Evolutionary conservation across 2,113 vertebrate genomes (phyloP).

Genomic region (Plectropomus leopardus): DNA sequence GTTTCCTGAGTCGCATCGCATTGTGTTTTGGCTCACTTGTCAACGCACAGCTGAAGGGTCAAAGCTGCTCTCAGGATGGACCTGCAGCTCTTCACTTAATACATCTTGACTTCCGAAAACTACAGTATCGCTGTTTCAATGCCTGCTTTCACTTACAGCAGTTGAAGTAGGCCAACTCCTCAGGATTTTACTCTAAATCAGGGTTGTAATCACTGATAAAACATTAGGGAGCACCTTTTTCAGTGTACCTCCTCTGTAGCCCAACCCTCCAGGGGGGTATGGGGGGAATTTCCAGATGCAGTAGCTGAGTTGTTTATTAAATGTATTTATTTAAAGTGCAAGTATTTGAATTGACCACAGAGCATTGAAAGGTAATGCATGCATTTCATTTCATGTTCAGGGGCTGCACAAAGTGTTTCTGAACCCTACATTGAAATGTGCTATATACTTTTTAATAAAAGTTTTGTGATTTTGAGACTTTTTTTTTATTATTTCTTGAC

Average conservation of each 20-base stretch:
- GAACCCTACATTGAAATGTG: no score
- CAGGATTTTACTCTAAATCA: background rate
- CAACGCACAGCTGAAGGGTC: background rate
- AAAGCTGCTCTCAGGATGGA: slow-evolving; percentile 10
- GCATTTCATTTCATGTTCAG: no score
- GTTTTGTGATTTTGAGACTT: no score
- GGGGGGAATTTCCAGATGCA: no score
- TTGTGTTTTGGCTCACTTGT: slow-evolving; percentile 24
- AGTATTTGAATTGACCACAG: no score
- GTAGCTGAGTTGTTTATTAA: no score
- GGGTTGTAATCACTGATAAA: no score
- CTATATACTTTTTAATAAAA: no score
- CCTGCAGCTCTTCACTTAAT: background rate
- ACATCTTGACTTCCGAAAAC: background rate
- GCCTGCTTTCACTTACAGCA: background rate
- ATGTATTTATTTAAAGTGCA: no score
- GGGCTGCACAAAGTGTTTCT: no score
- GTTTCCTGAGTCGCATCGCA: slow-evolving; percentile 68
- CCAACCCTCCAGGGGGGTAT: background rate
- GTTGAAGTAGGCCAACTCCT: background rate
- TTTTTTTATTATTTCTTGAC: no score
- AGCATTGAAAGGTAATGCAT: no score
- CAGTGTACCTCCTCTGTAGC: background rate
- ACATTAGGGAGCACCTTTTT: background rate
- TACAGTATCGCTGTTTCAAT: background rate